Percentiles rank a stretch among this genome's conserved stretches.
phyloP scores from a whole-genome alignment of 2,888 invertebrate species.

The Ceramica pisi region DNA sequence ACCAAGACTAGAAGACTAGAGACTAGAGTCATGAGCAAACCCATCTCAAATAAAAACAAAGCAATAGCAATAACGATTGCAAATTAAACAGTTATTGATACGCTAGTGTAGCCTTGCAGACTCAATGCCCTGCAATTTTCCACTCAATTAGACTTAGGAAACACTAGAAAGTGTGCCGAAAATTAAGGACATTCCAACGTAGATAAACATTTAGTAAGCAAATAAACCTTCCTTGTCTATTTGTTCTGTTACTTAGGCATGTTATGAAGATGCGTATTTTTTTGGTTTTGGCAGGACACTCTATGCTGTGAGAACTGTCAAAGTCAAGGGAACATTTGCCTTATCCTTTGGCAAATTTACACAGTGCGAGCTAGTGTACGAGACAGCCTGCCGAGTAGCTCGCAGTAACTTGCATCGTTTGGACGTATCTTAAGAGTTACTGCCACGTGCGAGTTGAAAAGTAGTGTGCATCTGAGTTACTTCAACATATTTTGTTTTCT shows the following conservation, averaged over 20 bases:
- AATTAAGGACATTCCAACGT: slow-evolving; percentile 40
- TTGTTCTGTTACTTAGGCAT: slow-evolving; percentile 29
- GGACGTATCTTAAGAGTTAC: too few species aligned
- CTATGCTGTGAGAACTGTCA: background rate
- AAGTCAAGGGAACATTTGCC: too few species aligned
- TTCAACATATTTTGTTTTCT: too few species aligned
- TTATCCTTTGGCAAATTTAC: too few species aligned
- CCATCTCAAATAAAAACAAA: too few species aligned
- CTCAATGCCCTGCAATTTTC: slow-evolving; percentile 31
- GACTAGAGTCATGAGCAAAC: too few species aligned
- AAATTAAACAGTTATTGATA: slow-evolving; percentile 10
- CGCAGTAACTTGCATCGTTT: too few species aligned
- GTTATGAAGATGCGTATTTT: slow-evolving; percentile 7
- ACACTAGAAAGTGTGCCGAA: slow-evolving; percentile 54
- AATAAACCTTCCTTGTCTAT: slow-evolving; percentile 25
- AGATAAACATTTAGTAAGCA: slow-evolving; percentile 25
- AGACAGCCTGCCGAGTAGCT: too few species aligned
- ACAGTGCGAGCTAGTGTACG: too few species aligned
- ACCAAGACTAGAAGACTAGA: too few species aligned
- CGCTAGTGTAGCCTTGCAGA: slow-evolving; percentile 25
- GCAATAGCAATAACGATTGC: background rate
- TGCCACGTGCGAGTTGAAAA: too few species aligned
- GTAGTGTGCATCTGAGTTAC: too few species aligned
- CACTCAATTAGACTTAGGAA: slow-evolving; percentile 50
- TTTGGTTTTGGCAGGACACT: background rate